These are phyloP conservation scores for Echeneis naucrates DNA, from an alignment of 2,797 vertebrate species.

Conservation along the genomic window DNA sequence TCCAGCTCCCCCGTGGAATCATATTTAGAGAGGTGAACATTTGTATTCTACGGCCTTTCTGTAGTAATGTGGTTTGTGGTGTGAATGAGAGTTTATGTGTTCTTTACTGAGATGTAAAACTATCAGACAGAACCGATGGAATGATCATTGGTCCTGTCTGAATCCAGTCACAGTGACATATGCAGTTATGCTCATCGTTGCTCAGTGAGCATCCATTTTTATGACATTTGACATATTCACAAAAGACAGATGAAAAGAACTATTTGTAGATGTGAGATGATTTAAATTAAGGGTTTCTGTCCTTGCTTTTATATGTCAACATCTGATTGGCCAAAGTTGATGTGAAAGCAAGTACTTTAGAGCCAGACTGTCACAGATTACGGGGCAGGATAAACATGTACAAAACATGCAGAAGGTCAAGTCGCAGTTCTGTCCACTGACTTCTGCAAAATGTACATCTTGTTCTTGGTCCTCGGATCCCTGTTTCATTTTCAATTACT, in stretches of 20 bases:
- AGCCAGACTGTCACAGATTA: background rate
- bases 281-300: conserved; percentile 28
- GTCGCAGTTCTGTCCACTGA: conserved; percentile 32
- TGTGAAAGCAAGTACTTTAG: background rate
- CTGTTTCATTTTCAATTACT: conserved; percentile 6
- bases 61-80: background rate
- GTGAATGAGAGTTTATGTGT: background rate
- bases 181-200: too few relatives aligned
- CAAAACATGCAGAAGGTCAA: conserved; percentile 34
- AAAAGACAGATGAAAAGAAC: background rate
- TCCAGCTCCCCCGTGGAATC: too few relatives aligned
- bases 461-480: background rate
- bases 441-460: conserved; percentile 59
- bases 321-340: background rate
- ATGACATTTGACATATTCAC: background rate
- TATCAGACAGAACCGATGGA: too few relatives aligned
- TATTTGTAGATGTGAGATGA: background rate
- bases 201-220: conserved; percentile 1
- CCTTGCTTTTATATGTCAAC: background rate
- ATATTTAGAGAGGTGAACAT: background rate
- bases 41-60: accelerated
- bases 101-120: background rate
- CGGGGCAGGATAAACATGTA: background rate
- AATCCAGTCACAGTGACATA: too few relatives aligned
- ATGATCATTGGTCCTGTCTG: too few relatives aligned